A percentile compares a stretch with the other conserved stretches of the same genome.
Conservation (phyloP, 2,888 invertebrate genomes). For the Litoditis marina region DNA sequence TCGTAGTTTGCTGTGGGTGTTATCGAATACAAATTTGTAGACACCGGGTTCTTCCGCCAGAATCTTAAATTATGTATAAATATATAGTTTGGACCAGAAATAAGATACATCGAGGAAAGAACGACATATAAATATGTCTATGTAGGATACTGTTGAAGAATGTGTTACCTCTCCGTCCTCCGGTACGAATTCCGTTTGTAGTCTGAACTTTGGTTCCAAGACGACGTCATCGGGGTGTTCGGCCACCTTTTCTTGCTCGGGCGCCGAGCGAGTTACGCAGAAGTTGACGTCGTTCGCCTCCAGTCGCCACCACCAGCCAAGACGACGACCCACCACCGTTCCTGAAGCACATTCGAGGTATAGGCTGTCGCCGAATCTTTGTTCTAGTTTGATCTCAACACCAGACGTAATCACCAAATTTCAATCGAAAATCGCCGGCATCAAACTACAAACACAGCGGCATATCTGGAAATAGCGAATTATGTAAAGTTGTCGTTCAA, state of each 20-base stretch:
- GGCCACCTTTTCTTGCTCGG: conserved; percentile 28
- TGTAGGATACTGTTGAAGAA: neutral
- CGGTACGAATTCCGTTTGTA: conserved; percentile 55
- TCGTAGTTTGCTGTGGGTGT: conserved; percentile 47
- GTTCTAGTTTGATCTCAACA: too few relatives aligned
- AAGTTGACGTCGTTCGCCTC: conserved; percentile 43
- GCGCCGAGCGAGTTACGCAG: conserved; percentile 29
- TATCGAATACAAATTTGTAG: conserved; percentile 56
- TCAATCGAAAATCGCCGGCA: too few relatives aligned
- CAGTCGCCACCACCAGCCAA: conserved; percentile 54
- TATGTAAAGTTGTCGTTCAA: too few relatives aligned
- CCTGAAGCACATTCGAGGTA: too few relatives aligned
- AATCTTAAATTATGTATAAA: too few relatives aligned
- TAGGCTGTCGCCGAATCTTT: too few relatives aligned
- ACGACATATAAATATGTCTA: neutral
- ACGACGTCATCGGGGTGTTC: conserved; percentile 48
- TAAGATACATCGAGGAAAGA: too few relatives aligned
- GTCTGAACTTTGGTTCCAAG: conserved; percentile 48
- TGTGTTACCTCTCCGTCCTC: conserved; percentile 44
- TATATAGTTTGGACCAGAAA: too few relatives aligned
- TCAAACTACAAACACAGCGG: too few relatives aligned
- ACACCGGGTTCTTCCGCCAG: conserved; percentile 43
- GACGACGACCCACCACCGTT: conserved; percentile 33
- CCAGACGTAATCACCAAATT: too few relatives aligned
- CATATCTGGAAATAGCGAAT: too few relatives aligned